These are phyloP conservation scores for Astropecten irregularis DNA, from an alignment of 53 echinoderm and acorn worm species.

Conservation along the genomic window DNA sequence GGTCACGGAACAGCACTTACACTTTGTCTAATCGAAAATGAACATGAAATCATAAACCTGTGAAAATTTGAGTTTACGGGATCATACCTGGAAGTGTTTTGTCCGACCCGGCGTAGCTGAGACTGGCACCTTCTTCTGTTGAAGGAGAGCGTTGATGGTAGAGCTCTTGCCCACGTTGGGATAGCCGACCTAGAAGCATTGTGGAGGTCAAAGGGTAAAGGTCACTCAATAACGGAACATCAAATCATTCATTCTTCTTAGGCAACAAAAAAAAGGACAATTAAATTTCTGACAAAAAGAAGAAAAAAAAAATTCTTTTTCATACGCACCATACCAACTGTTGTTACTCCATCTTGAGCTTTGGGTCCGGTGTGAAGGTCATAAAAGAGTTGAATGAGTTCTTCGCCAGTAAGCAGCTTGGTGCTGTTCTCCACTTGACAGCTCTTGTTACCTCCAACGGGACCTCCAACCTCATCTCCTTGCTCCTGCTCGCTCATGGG, in stretches of 20 bases:
- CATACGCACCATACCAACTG: constrained; percentile 89
- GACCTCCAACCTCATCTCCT: constrained; percentile 3
- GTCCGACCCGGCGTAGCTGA: constrained; percentile 98
- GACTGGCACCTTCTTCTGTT: constrained; percentile 94
- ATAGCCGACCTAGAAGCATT: constrained; percentile 99
- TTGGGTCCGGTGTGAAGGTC: constrained; percentile 69
- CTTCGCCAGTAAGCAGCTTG: constrained; percentile 81
- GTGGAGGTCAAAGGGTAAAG: neutral
- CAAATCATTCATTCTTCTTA: neutral
- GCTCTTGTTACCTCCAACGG: neutral
- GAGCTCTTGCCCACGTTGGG: constrained; percentile 99
- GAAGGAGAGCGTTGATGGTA: constrained; percentile 96
- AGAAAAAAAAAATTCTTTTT: too few species aligned
- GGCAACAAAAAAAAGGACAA: too few species aligned
- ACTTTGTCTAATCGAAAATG: too few species aligned
- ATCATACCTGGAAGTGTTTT: constrained; percentile 95
- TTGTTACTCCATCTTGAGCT: constrained; percentile 77
- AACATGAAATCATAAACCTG: too few species aligned
- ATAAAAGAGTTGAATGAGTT: constrained; percentile 76
- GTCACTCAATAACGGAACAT: neutral
- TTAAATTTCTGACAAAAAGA: too few species aligned
- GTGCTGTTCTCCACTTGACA: constrained; percentile 32
- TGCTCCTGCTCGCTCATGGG: too few species aligned
- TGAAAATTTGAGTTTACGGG: too few species aligned
- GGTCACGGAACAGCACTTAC: too few species aligned